Conservation (phyloP, 2,888 invertebrate genomes). For the Zaprionus bogoriensis region DNA sequence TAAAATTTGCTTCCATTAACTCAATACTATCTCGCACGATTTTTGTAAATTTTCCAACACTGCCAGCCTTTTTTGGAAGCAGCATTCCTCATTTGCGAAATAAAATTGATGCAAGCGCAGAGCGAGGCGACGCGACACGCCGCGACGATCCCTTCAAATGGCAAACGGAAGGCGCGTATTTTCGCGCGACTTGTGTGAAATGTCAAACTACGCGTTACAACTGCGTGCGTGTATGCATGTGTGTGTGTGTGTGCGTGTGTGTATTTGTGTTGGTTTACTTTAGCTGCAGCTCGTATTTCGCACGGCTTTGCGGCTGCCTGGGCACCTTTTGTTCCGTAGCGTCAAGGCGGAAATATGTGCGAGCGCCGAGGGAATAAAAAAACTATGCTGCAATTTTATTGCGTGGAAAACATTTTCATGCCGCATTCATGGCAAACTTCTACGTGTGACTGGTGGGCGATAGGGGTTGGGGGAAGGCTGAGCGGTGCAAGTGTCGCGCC, state of each 20-base stretch:
- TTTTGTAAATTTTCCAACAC: slow-evolving; percentile 2
- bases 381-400: slow-evolving; percentile 53
- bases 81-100: slow-evolving; percentile 22
- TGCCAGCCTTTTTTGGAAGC: background rate
- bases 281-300: slow-evolving; percentile 29
- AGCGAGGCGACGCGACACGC: background rate
- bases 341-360: slow-evolving; percentile 44
- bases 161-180: slow-evolving; percentile 38
- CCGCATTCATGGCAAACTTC: slow-evolving; percentile 41
- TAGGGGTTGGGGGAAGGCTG: background rate
- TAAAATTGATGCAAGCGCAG: slow-evolving; percentile 35
- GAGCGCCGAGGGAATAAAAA: slow-evolving; percentile 13
- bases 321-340: slow-evolving; percentile 54
- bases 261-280: slow-evolving; percentile 25
- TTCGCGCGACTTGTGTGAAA: slow-evolving; percentile 21
- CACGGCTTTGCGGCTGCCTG: slow-evolving; percentile 34
- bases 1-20: no score
- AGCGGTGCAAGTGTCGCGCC: background rate
- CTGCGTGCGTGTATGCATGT: slow-evolving; percentile 2
- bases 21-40: no score
- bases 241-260: background rate
- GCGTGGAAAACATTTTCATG: slow-evolving; percentile 58
- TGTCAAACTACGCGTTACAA: slow-evolving; percentile 8
- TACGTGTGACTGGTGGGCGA: background rate
- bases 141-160: slow-evolving; percentile 14